Conservation (phyloP, 2,888 invertebrate genomes). For the Amiota mariae region DNA sequence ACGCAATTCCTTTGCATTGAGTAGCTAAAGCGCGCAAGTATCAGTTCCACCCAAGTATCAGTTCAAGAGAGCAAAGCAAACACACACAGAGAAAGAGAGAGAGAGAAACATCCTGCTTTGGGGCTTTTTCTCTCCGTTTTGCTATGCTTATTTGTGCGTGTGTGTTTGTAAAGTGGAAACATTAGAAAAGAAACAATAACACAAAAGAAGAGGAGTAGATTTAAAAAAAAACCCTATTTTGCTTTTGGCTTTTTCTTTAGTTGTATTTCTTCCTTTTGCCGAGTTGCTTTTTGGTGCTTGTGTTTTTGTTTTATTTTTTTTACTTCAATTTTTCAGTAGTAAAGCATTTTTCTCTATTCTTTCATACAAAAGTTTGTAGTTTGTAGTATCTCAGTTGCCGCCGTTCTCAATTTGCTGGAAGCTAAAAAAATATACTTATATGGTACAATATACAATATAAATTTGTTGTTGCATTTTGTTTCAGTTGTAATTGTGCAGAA, state of each 20-base stretch:
- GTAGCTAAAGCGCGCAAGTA: slow-evolving; percentile 16
- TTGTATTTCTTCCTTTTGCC: neutral
- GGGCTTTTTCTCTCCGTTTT: neutral
- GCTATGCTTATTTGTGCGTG: neutral
- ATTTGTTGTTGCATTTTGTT: slow-evolving; percentile 17
- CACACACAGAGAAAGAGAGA: no score
- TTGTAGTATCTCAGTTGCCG: neutral
- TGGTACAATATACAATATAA: neutral
- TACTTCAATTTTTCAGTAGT: neutral
- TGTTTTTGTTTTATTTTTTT: neutral
- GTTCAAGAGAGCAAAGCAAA: no score
- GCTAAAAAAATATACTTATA: neutral
- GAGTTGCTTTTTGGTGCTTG: neutral
- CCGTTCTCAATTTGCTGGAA: slow-evolving; percentile 10
- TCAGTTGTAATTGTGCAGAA: slow-evolving; percentile 22
- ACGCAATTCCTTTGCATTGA: slow-evolving; percentile 8
- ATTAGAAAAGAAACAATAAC: no score
- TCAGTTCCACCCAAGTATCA: slow-evolving; percentile 41
- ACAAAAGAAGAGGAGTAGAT: neutral
- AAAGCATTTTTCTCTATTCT: neutral
- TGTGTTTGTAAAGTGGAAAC: neutral
- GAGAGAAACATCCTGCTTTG: no score
- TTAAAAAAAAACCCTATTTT: neutral
- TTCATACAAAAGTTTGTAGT: neutral
- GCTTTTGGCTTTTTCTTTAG: neutral